Percentiles rank a stretch among this genome's conserved stretches.
These are phyloP conservation scores for Alentia gelatinosa DNA, from an alignment of 2,888 invertebrate genomes.

Conservation along the genomic window DNA sequence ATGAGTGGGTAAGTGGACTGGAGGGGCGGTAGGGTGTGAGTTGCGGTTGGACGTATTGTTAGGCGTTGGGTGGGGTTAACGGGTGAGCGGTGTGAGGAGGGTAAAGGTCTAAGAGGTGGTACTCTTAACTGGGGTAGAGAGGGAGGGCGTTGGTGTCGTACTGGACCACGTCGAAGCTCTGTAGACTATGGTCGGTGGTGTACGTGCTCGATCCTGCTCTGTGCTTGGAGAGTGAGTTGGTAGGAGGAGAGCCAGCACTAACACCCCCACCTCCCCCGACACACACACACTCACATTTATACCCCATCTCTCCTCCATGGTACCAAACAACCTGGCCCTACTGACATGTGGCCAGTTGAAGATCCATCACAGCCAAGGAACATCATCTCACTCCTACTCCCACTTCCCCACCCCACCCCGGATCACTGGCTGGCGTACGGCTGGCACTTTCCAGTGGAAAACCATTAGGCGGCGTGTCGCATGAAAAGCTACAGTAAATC, in stretches of 20 bases:
- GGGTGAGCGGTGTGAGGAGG: not conserved
- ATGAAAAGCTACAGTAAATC: conserved; percentile 31
- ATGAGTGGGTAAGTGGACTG: not conserved
- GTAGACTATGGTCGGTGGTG: not conserved
- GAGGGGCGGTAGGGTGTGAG: not conserved
- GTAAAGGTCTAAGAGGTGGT: not conserved
- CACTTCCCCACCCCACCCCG: not conserved
- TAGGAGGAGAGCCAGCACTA: not conserved
- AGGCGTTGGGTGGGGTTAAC: not conserved
- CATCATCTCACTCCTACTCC: not conserved
- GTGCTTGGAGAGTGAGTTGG: not conserved
- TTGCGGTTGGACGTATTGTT: not conserved
- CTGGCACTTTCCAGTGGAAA: not conserved
- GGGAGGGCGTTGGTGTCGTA: not conserved
- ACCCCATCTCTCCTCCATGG: not conserved
- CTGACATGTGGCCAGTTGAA: conserved; percentile 6
- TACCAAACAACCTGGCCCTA: not conserved
- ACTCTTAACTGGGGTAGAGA: not conserved
- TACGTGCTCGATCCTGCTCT: not conserved
- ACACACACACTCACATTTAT: not conserved
- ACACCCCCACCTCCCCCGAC: not conserved
- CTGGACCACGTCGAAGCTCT: not conserved
- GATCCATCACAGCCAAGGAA: conserved; percentile 11
- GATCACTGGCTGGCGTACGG: not conserved
- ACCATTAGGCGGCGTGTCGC: conserved; percentile 45